Conservation (phyloP, 2,797 vertebrate genomes). For the Sebastes steindachneri region DNA sequence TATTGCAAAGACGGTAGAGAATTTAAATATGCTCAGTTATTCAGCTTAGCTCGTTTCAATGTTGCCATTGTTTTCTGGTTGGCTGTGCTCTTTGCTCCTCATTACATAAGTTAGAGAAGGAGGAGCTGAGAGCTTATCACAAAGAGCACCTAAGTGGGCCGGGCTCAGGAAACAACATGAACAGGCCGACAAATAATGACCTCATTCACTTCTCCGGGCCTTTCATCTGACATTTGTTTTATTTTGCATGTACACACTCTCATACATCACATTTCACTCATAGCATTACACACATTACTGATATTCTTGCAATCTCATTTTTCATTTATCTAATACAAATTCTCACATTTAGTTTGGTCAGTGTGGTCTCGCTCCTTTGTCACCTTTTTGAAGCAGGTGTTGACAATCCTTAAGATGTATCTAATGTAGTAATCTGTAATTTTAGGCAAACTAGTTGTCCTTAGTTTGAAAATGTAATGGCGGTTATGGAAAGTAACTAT, state of each 20-base stretch:
- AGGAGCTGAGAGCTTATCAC: background rate
- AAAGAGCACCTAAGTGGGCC: background rate
- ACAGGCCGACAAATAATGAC: background rate
- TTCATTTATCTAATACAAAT: background rate
- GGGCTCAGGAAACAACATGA: background rate
- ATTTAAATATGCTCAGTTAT: background rate
- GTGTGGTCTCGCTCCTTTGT: background rate
- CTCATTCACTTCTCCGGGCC: background rate
- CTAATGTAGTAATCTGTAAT: background rate
- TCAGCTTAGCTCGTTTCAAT: background rate
- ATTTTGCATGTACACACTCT: background rate
- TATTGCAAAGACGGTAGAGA: background rate
- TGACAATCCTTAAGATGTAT: background rate
- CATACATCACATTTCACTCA: background rate
- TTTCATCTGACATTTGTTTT: background rate
- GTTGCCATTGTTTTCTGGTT: background rate
- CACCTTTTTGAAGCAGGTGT: background rate
- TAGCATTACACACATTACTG: background rate
- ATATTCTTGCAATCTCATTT: background rate
- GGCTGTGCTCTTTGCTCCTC: background rate
- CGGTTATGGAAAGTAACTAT: background rate
- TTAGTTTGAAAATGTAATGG: background rate
- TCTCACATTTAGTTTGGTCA: background rate
- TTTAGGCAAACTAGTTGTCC: background rate
- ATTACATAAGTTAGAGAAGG: background rate